Base-by-base conservation (phyloP, 1,140 invertebrate species). In the Stenopsyche tienmushanensis region DNA sequence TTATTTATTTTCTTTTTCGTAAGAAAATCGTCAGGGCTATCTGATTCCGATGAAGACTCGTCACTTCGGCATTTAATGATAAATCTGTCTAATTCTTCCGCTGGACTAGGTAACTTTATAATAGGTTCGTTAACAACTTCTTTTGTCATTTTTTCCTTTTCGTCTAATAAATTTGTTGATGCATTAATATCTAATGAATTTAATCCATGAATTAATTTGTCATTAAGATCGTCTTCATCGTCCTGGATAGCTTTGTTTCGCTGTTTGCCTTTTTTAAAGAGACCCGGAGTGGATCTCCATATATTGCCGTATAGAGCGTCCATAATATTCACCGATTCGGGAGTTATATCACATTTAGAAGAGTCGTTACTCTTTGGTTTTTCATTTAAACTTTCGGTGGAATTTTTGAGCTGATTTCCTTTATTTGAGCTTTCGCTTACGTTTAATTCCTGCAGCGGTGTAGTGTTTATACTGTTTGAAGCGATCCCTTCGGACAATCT, bases 241-340 rank as follows among this genome's bases (percentile, higher is more conserved):
- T 34, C 42, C 45, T 62, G 41, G 3, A n/a, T 58, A n/a, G 13
- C 3, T 62, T 23, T 21, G 29, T 63, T 55, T 49, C 3, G 52
- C 34, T 20, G 34, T 20, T 50, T 1, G 34, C 54, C 24, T 70
- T 70, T 34, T 42, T 70, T 66, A 45, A 70, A 66, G 17, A 70
- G 25, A 53, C 67, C 67, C 5, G 67, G 67, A 9, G 67, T 70
- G 25, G 41, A 58, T 60, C 45, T 70, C 67, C 67, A 70, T 2
- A 70, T 58, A 21, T 66, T 23, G 21, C 67, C 67, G 20, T 70
- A 70, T 10, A 70, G 21, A 64, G 63, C 39, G 20, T 70, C 54
- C 64, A 70, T 58, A 5, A 70, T 26, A 47, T 54, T 64, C 3
- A 53, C 64, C 26, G 54, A 63, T 39, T 63, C 59, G 10, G 64